phyloP scores from a whole-genome alignment of 2,888 invertebrate genomes.

The Cerceris ruficornis region DNA sequence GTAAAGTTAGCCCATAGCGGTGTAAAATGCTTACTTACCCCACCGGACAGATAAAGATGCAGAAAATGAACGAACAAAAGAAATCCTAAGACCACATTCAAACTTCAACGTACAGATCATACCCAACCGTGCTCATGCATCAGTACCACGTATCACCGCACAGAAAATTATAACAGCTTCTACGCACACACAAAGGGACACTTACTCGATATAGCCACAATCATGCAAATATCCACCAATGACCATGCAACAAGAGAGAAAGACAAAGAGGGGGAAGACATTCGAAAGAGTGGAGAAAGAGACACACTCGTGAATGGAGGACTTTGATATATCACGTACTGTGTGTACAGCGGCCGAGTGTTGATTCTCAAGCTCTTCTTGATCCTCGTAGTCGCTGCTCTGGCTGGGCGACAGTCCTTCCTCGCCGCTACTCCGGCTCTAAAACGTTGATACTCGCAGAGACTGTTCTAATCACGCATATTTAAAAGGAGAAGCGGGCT shows the following conservation, averaged over 20 bases:
- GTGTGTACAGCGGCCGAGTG: constrained; percentile 86
- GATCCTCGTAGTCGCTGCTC: constrained; percentile 88
- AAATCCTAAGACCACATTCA: background rate
- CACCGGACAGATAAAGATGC: constrained; percentile 7
- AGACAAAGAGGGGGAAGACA: constrained; percentile 19
- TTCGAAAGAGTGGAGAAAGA: constrained; percentile 36
- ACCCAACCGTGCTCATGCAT: constrained; percentile 10
- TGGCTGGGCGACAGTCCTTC: constrained; percentile 86
- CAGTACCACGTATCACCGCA: constrained; percentile 9
- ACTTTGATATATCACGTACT: constrained; percentile 82
- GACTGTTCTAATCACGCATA: constrained; percentile 67
- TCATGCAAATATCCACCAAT: constrained; percentile 31
- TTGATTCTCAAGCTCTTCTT: constrained; percentile 85
- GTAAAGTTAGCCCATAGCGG: constrained; percentile 2
- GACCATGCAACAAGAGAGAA: constrained; percentile 20
- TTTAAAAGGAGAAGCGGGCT: constrained; percentile 51
- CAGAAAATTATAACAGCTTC: constrained; percentile 3
- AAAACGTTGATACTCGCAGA: constrained; percentile 75
- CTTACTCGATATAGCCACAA: constrained; percentile 17
- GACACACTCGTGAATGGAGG: constrained; percentile 47
- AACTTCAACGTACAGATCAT: background rate
- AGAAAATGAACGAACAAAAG: constrained; percentile 4
- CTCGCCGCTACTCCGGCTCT: constrained; percentile 84
- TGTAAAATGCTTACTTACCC: constrained; percentile 34
- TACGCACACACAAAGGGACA: constrained; percentile 6